Evolutionary conservation across 1,140 invertebrate species (phyloP).

Genomic region (Solenopsis invicta): DNA sequence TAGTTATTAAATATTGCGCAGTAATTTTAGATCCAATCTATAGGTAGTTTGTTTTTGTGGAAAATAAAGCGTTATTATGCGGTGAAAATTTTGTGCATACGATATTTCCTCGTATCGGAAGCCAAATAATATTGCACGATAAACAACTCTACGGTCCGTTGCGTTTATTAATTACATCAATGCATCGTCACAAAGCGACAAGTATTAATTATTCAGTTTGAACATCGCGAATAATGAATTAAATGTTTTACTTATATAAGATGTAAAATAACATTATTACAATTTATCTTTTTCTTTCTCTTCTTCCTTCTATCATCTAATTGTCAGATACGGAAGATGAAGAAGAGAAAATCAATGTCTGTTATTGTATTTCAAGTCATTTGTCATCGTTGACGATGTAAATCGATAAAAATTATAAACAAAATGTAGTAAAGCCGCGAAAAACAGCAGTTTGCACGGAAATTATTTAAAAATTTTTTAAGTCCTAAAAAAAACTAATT

Average conservation of each 20-base stretch:
- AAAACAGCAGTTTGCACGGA: background rate
- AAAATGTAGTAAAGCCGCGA: background rate
- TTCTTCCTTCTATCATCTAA: too few relatives aligned
- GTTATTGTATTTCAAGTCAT: slow-evolving; percentile 80
- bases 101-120: slow-evolving; percentile 41
- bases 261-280: slow-evolving; percentile 46
- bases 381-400: slow-evolving; percentile 80
- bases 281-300: too few relatives aligned
- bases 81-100: slow-evolving; percentile 4
- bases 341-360: slow-evolving; percentile 67
- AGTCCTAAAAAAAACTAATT: too few relatives aligned
- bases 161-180: slow-evolving; percentile 61
- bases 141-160: slow-evolving; percentile 50
- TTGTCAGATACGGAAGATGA: slow-evolving; percentile 14
- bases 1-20: slow-evolving; percentile 14
- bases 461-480: too few relatives aligned
- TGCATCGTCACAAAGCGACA: slow-evolving; percentile 46
- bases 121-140: slow-evolving; percentile 57
- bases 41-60: background rate
- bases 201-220: slow-evolving; percentile 54
- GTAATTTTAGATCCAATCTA: slow-evolving; percentile 6
- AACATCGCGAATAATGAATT: slow-evolving; percentile 52
- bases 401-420: slow-evolving; percentile 69
- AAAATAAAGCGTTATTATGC: slow-evolving; percentile 47
- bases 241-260: slow-evolving; percentile 45